phyloP scores from a whole-genome alignment of 1,140 invertebrate species.

The Aleiodes sp. region DNA sequence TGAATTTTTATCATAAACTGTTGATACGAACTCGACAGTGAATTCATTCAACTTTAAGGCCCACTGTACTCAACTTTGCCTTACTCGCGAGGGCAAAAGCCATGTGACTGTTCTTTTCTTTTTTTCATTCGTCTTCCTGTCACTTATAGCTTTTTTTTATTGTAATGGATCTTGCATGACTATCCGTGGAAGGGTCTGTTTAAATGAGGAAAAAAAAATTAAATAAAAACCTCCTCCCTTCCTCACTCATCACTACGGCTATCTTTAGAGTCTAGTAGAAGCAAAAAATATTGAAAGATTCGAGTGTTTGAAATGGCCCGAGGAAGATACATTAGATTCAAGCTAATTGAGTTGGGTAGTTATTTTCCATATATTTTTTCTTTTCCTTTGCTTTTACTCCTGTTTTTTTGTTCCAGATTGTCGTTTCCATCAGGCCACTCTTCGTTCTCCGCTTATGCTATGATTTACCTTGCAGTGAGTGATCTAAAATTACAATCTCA shows the following conservation, averaged over 20 bases:
- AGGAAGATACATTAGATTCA: constrained; percentile 14
- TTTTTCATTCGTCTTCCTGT: neutral
- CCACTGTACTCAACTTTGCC: neutral
- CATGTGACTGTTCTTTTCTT: neutral
- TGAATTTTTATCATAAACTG: neutral
- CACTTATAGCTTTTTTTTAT: too few species aligned
- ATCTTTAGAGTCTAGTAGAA: neutral
- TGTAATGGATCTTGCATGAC: neutral
- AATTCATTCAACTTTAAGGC: neutral
- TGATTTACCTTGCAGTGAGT: constrained; percentile 84
- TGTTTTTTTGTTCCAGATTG: constrained; percentile 68
- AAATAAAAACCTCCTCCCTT: neutral
- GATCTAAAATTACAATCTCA: constrained; percentile 13
- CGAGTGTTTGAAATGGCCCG: constrained; percentile 16
- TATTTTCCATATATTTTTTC: neutral
- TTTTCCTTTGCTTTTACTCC: constrained; percentile 49
- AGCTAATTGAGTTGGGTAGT: constrained; percentile 5
- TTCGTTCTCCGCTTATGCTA: constrained; percentile 82
- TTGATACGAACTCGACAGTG: constrained; percentile 10
- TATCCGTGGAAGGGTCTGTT: constrained; percentile 11
- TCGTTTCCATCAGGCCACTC: constrained; percentile 87
- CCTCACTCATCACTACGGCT: neutral
- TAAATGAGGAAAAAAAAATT: neutral
- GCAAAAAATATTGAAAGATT: constrained; percentile 13
- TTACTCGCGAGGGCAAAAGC: neutral